Evolutionary conservation across 35 echinoderm and acorn worm genomes (phyloP).

Genomic region (Heliocidaris tuberculata): DNA sequence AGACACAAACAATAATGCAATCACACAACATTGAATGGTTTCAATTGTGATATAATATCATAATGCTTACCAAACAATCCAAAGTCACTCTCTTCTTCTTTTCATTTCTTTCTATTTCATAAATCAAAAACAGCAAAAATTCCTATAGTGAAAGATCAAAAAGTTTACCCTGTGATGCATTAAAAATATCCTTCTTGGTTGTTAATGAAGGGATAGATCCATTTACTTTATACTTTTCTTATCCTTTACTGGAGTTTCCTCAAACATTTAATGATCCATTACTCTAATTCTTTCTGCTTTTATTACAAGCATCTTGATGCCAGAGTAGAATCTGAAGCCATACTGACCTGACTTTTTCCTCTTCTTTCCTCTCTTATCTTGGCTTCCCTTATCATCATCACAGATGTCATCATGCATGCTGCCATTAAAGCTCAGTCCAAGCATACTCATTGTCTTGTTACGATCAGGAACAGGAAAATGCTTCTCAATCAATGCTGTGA

Average conservation of each 20-base stretch:
- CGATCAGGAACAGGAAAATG: constrained; percentile 95
- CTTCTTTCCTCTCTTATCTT: constrained; percentile 51
- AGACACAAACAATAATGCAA: neutral
- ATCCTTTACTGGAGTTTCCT: neutral
- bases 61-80: too few species aligned
- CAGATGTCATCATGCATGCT: neutral
- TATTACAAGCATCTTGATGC: too few species aligned
- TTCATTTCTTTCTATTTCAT: too few species aligned
- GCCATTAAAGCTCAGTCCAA: constrained; percentile 67
- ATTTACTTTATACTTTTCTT: neutral
- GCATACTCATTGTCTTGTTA: constrained; percentile 78
- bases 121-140: too few species aligned
- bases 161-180: too few species aligned
- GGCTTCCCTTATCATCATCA: constrained; percentile 44
- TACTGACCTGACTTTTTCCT: constrained; percentile 50
- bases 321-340: neutral
- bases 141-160: too few species aligned
- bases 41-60: too few species aligned
- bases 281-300: too few species aligned
- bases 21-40: neutral
- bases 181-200: too few species aligned
- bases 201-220: too few species aligned
- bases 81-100: too few species aligned
- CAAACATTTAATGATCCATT: neutral
- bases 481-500: constrained; percentile 86